Evolutionary conservation across 2,113 vertebrate species (phyloP).

Genomic region (Podarcis cretensis): DNA sequence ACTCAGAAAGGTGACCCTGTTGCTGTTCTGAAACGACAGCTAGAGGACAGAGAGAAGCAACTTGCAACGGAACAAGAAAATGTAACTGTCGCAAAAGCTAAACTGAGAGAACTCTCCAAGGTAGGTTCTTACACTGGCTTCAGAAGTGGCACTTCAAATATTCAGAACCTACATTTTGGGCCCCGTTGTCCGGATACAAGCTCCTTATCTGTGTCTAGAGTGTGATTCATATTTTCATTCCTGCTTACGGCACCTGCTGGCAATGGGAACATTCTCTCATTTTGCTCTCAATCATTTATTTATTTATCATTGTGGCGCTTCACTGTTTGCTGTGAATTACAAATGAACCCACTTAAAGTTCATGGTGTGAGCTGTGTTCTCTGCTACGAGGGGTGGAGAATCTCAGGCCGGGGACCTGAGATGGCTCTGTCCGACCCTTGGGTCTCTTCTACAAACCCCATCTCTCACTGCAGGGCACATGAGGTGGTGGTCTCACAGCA

Average conservation of each 20-base stretch:
- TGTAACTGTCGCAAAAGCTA: constrained; percentile 79
- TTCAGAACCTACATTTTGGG: no score
- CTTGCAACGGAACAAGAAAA: constrained; percentile 88
- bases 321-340: no score
- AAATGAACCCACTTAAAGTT: no score
- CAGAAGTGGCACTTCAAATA: not conserved
- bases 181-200: no score
- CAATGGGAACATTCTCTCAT: not conserved
- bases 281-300: not conserved
- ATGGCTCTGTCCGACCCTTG: no score
- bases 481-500: no score
- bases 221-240: not conserved
- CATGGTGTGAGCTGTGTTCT: no score
- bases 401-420: no score
- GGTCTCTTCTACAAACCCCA: no score
- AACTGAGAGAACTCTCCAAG: constrained; percentile 88
- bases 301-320: not conserved
- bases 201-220: not conserved
- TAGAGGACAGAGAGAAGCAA: constrained; percentile 93
- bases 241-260: not conserved
- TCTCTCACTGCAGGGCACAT: no score
- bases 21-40: constrained; percentile 86
- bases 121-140: constrained; percentile 57
- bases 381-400: no score
- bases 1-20: constrained; percentile 91